Conservation (phyloP, 2,888 invertebrate species). For the Caenorhabditis virilis region DNA sequence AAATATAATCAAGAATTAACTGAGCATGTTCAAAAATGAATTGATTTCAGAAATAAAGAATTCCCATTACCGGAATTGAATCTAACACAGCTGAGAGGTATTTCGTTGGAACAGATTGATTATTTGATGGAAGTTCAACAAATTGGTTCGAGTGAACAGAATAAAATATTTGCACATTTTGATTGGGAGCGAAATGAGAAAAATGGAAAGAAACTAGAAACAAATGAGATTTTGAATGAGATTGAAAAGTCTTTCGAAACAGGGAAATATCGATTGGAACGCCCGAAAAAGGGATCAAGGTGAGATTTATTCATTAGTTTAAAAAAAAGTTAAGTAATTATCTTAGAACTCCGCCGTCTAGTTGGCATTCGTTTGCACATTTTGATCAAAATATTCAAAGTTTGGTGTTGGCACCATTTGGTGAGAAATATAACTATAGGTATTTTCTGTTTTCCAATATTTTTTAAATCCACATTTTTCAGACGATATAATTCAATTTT, state of each 20-base stretch:
- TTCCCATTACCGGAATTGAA: slow-evolving; percentile 12
- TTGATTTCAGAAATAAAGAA: slow-evolving; percentile 17
- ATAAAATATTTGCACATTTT: slow-evolving; percentile 31
- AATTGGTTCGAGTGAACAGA: slow-evolving; percentile 32
- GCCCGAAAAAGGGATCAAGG: too few relatives aligned
- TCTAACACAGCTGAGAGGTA: slow-evolving; percentile 3
- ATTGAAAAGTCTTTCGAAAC: too few relatives aligned
- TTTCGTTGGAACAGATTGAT: slow-evolving; percentile 27
- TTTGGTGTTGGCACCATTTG: slow-evolving; percentile 45
- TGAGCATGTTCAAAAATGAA: too few relatives aligned
- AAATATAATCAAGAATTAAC: too few relatives aligned
- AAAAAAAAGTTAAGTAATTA: neutral
- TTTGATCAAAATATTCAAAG: slow-evolving; percentile 38
- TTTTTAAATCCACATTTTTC: too few relatives aligned
- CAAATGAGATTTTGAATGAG: slow-evolving; percentile 13
- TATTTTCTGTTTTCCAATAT: too few relatives aligned
- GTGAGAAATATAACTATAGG: slow-evolving; percentile 25
- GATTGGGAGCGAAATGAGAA: slow-evolving; percentile 32
- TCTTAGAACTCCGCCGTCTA: slow-evolving; percentile 51
- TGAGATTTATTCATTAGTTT: too few relatives aligned
- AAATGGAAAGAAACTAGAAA: slow-evolving; percentile 10
- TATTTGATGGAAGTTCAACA: slow-evolving; percentile 55
- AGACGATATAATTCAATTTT: slow-evolving; percentile 35
- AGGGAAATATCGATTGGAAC: slow-evolving; percentile 13
- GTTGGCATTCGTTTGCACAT: slow-evolving; percentile 59